A percentile compares a stretch with the other conserved stretches of the same genome.
phyloP scores from a whole-genome alignment of 2,113 vertebrate genomes.

The Podarcis cretensis region DNA sequence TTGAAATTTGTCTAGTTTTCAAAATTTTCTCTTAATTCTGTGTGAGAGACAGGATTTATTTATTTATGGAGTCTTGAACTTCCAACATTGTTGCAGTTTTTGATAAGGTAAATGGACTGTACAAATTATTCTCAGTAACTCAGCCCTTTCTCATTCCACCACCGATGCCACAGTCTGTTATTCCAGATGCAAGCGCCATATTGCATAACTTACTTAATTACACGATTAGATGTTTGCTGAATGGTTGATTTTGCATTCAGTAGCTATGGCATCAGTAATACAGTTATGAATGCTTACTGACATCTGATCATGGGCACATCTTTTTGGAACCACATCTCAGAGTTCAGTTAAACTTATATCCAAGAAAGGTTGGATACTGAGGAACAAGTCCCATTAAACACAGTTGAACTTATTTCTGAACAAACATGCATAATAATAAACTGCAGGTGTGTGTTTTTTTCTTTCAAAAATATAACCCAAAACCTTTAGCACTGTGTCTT shows the following conservation, averaged over 20 bases:
- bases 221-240: constrained; percentile 18
- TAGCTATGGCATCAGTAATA: constrained; percentile 33
- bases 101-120: constrained; percentile 51
- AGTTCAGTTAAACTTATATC: background rate
- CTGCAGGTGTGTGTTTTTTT: background rate
- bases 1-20: background rate
- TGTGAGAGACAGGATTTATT: constrained; percentile 39
- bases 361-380: background rate
- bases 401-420: background rate
- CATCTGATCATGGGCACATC: background rate
- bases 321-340: background rate
- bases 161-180: constrained; percentile 34
- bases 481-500: fast-evolving
- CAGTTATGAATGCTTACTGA: constrained; percentile 14
- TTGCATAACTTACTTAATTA: constrained; percentile 53
- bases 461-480: background rate
- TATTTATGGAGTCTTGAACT: constrained; percentile 28
- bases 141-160: constrained; percentile 43
- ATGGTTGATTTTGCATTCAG: constrained; percentile 18
- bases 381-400: background rate
- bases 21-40: background rate
- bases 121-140: constrained; percentile 39
- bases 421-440: background rate
- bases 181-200: constrained; percentile 46
- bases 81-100: constrained; percentile 13